Evolutionary conservation across 2,113 vertebrate species (phyloP).

Genomic region (Rhea americana): DNA sequence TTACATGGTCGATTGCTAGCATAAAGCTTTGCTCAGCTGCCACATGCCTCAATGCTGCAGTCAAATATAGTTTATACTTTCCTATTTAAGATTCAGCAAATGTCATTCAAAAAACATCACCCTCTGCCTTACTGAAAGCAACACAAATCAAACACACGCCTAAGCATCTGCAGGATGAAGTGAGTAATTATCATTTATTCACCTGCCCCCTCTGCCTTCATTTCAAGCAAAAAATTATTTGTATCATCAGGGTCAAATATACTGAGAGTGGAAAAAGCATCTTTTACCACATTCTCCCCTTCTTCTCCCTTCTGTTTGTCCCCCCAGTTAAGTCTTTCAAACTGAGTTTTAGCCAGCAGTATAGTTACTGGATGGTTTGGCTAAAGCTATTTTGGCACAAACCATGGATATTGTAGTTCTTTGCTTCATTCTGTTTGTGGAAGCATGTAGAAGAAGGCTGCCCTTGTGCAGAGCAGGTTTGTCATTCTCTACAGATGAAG

Average conservation of each 20-base stretch:
- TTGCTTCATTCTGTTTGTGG: not conserved
- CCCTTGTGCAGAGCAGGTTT: not conserved
- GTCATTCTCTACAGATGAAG: not conserved
- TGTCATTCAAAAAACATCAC: not conserved
- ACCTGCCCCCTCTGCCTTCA: not conserved
- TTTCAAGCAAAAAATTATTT: not conserved
- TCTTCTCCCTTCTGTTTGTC: not conserved
- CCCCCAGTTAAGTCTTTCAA: not conserved
- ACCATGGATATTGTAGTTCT: fast-evolving
- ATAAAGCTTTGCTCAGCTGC: not conserved
- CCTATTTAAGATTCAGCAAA: not conserved
- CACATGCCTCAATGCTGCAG: fast-evolving
- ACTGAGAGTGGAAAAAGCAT: not conserved
- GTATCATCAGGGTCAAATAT: not conserved
- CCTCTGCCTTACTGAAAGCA: not conserved
- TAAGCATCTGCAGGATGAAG: not conserved
- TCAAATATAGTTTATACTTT: not conserved
- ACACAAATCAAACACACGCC: not conserved
- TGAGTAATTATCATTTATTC: not conserved
- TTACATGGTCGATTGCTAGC: not conserved
- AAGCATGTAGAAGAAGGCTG: not conserved
- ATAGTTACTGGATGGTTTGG: not conserved
- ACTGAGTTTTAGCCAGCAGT: not conserved
- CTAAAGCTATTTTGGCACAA: not conserved
- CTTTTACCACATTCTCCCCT: not conserved